A percentile compares a stretch with the other conserved stretches of the same genome.
These are phyloP conservation scores for Daphoenositta chrysoptera DNA, from an alignment of 2,113 vertebrate species.

Conservation along the genomic window DNA sequence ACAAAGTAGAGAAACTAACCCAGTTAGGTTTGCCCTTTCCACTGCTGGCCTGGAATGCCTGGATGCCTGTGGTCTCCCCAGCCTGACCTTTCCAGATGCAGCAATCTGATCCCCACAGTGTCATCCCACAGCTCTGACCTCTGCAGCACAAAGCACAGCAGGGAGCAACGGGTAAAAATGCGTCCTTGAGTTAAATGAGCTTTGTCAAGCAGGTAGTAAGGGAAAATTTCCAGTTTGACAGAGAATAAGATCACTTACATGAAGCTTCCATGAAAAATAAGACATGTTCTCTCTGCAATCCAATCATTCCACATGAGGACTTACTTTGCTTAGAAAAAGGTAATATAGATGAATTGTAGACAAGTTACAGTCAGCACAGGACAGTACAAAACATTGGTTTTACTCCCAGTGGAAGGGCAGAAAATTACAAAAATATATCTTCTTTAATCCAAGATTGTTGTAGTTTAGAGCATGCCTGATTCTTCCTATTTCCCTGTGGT, in stretches of 20 bases:
- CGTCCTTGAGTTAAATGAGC: neutral
- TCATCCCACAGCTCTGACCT: conserved; percentile 47
- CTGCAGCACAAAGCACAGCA: neutral
- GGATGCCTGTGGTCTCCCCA: neutral
- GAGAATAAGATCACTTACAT: neutral
- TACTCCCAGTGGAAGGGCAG: neutral
- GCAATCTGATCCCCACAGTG: neutral
- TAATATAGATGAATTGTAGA: neutral
- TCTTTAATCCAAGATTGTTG: conserved; percentile 41
- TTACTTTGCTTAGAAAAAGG: conserved; percentile 18
- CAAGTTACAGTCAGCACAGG: neutral
- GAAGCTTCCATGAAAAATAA: conserved; percentile 2
- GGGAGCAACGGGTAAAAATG: neutral
- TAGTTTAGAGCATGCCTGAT: conserved; percentile 11
- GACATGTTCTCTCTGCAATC: neutral
- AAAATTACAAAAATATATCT: conserved; percentile 49
- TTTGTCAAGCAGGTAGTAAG: neutral
- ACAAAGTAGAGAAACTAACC: conserved; percentile 22
- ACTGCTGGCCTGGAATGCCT: neutral
- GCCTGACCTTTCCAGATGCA: neutral
- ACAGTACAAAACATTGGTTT: conserved; percentile 28
- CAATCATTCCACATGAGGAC: neutral
- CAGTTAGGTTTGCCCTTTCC: conserved; percentile 32
- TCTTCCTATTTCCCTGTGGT: conserved; percentile 19
- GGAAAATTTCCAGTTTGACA: conserved; percentile 45